Evolutionary conservation across 2,888 invertebrate species (phyloP).

Genomic region (Orchesella flavescens): DNA sequence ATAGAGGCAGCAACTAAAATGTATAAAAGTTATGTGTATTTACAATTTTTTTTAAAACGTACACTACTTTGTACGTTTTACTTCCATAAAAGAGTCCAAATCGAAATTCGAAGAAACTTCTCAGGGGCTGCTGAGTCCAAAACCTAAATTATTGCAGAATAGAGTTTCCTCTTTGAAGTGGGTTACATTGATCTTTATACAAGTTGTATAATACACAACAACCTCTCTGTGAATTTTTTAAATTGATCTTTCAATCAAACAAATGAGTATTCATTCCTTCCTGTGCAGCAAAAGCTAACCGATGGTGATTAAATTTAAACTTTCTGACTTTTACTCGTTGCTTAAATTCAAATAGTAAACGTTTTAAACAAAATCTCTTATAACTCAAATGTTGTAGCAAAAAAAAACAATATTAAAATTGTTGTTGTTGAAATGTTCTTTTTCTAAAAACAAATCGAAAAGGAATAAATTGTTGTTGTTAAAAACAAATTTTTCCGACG

Average conservation of each 20-base stretch:
- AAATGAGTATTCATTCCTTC: neutral
- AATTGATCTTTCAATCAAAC: slow-evolving; percentile 1
- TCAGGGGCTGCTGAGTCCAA: slow-evolving; percentile 4
- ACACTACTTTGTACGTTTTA: neutral
- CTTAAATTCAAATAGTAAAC: neutral
- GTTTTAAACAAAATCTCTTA: neutral
- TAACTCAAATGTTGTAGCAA: neutral
- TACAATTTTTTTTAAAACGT: neutral
- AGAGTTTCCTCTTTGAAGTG: neutral
- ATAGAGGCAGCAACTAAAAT: neutral
- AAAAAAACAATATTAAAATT: neutral
- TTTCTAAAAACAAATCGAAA: slow-evolving; percentile 24
- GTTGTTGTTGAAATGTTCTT: slow-evolving; percentile 19
- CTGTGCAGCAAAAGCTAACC: neutral
- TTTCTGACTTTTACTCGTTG: neutral
- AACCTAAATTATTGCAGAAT: neutral
- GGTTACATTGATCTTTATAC: neutral
- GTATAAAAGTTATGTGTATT: neutral
- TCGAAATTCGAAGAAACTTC: neutral
- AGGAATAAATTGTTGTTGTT: slow-evolving; percentile 51
- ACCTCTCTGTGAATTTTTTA: neutral
- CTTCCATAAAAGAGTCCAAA: neutral
- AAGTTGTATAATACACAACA: too few species aligned
- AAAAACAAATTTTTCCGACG: slow-evolving; percentile 1
- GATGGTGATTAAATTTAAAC: neutral